Base-by-base conservation (phyloP, 1,140 invertebrate species). In the Glomeris maerens region DNA sequence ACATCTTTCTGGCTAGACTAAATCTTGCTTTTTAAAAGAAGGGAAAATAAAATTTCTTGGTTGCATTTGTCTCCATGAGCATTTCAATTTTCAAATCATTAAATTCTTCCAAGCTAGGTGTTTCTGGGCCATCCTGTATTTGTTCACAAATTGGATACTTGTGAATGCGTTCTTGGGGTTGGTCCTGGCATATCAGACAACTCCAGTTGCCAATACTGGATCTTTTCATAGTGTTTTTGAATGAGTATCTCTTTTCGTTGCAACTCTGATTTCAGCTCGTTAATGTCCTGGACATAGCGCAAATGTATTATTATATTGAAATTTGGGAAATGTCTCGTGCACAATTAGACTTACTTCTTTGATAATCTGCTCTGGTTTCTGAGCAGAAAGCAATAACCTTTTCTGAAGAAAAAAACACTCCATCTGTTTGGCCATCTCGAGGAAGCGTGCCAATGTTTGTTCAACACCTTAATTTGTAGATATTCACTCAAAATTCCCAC, bases 331-430 rank as follows among this genome's bases (percentile, higher is more conserved):
- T 10, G 7, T 17, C 7, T 17, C n/a, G n/a, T 42, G 41, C 7
- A 46, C 26, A 46, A 46, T 5, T 5, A 5, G 3, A 10, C 52
- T 63, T 63, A 75, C 74, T 69, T 96, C 90, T 69, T 87, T 88
- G 1, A 94, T 74, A 50, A 91, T 75, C 57, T 92, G 75, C 66
- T 94, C 89, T 0, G 90, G 90, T 64, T 93, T 93, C 45, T 92
- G 72, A 0, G 82, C 83, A 1, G 89, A 92, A 1, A 95, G 68
- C 0, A 93, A 69, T 62, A 94, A 84, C 61, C 89, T 72, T 66
- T 93, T 92, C 64, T 92, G 88, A 1, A 96, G 65, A 62, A 96
- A 96, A 65, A 90, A 93, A 1, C 84, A 84, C 67, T 96, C 90
- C 78, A 93, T 86, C 69, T 91, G 84, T 26, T 87, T 73, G 1